phyloP scores from a whole-genome alignment of 2,888 invertebrate genomes.

The Brachyptera putata region DNA sequence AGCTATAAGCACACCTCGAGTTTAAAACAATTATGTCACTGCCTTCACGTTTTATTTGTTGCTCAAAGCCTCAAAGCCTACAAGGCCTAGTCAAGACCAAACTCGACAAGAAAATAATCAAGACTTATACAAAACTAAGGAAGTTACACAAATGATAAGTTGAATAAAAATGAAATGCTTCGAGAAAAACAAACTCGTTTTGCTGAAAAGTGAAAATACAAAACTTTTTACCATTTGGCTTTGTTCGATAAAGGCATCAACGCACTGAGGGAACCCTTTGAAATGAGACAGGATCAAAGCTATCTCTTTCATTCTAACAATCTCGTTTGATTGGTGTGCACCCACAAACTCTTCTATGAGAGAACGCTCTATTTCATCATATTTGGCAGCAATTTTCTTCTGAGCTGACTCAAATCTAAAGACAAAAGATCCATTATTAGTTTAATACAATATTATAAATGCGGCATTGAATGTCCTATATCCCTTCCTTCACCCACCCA shows the following conservation, averaged over 20 bases:
- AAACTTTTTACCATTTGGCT: slow-evolving; percentile 73
- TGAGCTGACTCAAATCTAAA: slow-evolving; percentile 72
- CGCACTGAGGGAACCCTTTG: slow-evolving; percentile 93
- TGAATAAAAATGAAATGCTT: background rate
- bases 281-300: slow-evolving; percentile 91
- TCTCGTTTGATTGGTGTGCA: slow-evolving; percentile 81
- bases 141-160: too few relatives aligned
- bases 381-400: slow-evolving; percentile 80
- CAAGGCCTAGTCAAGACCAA: too few relatives aligned
- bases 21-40: too few relatives aligned
- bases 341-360: slow-evolving; percentile 92
- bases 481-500: too few relatives aligned
- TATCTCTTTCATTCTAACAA: slow-evolving; percentile 86
- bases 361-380: slow-evolving; percentile 82
- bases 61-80: too few relatives aligned
- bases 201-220: background rate
- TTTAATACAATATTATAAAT: background rate
- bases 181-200: background rate
- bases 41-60: too few relatives aligned
- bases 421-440: slow-evolving; percentile 22
- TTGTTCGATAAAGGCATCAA: slow-evolving; percentile 95
- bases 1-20: too few relatives aligned
- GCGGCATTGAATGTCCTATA: too few relatives aligned
- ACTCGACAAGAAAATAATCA: too few relatives aligned
- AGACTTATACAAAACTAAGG: too few relatives aligned